Evolutionary conservation across 2,888 invertebrate genomes (phyloP).

Genomic region (Agrotis clavis): DNA sequence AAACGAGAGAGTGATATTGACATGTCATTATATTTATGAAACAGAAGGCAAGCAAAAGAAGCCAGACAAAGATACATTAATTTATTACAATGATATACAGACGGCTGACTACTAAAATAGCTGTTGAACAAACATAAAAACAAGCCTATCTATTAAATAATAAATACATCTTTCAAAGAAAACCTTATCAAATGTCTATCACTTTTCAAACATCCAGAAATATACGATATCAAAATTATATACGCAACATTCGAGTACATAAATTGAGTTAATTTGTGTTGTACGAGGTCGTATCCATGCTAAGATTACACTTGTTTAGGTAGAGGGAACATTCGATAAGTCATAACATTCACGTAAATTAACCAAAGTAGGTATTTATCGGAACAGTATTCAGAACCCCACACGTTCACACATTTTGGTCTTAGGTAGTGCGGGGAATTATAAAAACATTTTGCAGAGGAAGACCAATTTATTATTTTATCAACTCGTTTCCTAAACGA

Average conservation of each 20-base stretch:
- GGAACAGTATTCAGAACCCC: slow-evolving; percentile 38
- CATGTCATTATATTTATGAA: slow-evolving; percentile 37
- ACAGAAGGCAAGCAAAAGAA: background rate
- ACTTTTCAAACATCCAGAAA: slow-evolving; percentile 31
- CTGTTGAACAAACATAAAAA: background rate
- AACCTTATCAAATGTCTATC: slow-evolving; percentile 24
- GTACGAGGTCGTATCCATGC: slow-evolving; percentile 53
- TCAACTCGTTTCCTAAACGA: slow-evolving; percentile 60
- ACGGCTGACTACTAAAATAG: slow-evolving; percentile 16
- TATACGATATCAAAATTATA: slow-evolving; percentile 34
- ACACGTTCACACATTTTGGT: slow-evolving; percentile 41
- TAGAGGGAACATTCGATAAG: slow-evolving; percentile 45
- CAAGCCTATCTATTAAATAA: background rate
- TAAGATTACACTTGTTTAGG: slow-evolving; percentile 37
- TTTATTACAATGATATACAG: slow-evolving; percentile 5
- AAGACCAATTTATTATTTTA: slow-evolving; percentile 59
- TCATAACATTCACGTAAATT: slow-evolving; percentile 64
- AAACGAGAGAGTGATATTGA: slow-evolving; percentile 62
- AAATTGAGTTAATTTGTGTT: slow-evolving; percentile 39
- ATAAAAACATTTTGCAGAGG: slow-evolving; percentile 59
- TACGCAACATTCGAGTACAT: slow-evolving; percentile 29
- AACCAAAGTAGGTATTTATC: slow-evolving; percentile 61
- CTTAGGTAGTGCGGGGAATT: slow-evolving; percentile 46
- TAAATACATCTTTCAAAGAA: slow-evolving; percentile 11
- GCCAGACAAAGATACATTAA: slow-evolving; percentile 11